phyloP scores from a whole-genome alignment of 2,888 invertebrate species.

The Gortyna flavago region DNA sequence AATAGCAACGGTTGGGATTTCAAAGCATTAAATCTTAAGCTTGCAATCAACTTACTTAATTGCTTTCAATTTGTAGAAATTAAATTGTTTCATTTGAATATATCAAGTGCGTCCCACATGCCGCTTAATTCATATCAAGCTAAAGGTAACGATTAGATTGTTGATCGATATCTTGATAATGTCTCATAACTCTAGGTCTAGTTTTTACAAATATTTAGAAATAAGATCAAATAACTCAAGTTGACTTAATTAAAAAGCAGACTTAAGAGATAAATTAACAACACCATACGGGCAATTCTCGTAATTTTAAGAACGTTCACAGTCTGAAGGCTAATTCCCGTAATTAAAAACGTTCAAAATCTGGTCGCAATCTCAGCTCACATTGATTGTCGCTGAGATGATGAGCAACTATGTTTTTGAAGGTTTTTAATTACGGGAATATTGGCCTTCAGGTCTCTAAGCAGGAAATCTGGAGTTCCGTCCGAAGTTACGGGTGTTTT shows the following conservation, averaged over 20 bases:
- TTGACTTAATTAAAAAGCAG: background rate
- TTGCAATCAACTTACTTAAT: constrained; percentile 27
- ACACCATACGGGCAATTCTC: background rate
- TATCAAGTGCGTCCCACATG: background rate
- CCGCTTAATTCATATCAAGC: background rate
- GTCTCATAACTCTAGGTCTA: background rate
- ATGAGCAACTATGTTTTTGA: background rate
- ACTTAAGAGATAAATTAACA: background rate
- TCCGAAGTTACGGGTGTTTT: background rate
- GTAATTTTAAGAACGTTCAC: background rate
- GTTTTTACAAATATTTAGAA: background rate
- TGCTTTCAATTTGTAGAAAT: constrained; percentile 21
- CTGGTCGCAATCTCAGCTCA: too few relatives aligned
- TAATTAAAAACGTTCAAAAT: background rate
- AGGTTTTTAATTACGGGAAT: background rate
- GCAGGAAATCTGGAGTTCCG: background rate
- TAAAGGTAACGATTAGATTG: background rate
- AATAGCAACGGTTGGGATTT: constrained; percentile 8
- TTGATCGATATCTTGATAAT: background rate
- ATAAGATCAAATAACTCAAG: background rate
- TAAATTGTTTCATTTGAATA: background rate
- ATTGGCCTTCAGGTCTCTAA: background rate
- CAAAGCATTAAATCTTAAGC: constrained; percentile 5
- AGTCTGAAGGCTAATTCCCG: background rate
- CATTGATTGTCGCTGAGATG: too few relatives aligned